Base-by-base conservation (phyloP, 2,888 invertebrate genomes). In the Matsumyia berberina region DNA sequence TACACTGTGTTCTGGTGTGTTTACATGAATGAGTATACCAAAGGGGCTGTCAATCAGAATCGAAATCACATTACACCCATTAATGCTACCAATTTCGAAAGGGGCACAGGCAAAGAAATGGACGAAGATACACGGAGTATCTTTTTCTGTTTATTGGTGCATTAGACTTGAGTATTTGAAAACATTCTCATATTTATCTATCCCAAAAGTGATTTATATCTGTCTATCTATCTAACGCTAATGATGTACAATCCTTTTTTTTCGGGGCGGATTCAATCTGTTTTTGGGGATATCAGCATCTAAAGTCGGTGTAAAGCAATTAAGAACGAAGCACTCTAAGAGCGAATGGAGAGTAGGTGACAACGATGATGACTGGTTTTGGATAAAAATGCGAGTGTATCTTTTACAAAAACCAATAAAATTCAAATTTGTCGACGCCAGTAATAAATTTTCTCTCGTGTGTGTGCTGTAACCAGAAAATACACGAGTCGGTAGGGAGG, bases 21-120 rank as follows among this genome's bases (percentile, higher is more conserved):
- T 82, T 72, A 72, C 70, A 72, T 77, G 66, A 72, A 46, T 66
- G 77, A 66, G 53, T 66, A 67, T 72, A 67, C 51, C 60, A 67
- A 62, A 58, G 72, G 72, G 82, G 78, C 82, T 83, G 78, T 83
- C 78, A 83, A 83, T 83, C 82, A 83, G 78, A 73, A 83, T 83
- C 67, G 82, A 83, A 78, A 83, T 83, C 82, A 83, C 78, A 83
- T 78, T 83, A 83, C 78, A 78, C 46, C 73, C 67, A 78, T 83
- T 78, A 78, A 67, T 49, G 78, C 78, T 78, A 67, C 82, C 78
- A 73, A 83, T 49, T 73, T 46, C 6, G 6, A 19, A 24, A 17
- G 19, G 29, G 9, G 51, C 35, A 24, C 9, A 46, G 9, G 6
- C 9, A 19, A 1, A 44, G 12, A 9, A 24, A 49, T 29, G 46